Evolutionary conservation across 2,888 invertebrate species (phyloP).

Genomic region (Brachynemurus nebulosus): DNA sequence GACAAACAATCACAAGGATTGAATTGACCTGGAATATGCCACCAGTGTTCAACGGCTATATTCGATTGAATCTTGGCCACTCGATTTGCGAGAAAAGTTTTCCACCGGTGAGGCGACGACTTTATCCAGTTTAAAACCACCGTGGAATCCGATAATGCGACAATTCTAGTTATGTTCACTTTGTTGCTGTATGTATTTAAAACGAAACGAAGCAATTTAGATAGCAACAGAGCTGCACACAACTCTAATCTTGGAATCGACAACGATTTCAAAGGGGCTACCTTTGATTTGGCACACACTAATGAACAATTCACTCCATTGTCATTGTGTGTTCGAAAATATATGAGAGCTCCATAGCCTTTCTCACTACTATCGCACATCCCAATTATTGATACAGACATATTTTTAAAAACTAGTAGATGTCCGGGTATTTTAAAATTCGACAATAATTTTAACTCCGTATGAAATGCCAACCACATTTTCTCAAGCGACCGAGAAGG

Average conservation of each 20-base stretch:
- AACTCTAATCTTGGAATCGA: constrained; percentile 15
- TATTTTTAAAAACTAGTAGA: neutral
- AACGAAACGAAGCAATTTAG: constrained; percentile 6
- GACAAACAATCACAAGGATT: constrained; percentile 12
- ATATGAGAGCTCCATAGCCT: constrained; percentile 13
- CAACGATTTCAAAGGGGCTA: constrained; percentile 13
- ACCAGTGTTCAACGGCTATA: constrained; percentile 6
- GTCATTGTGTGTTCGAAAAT: constrained; percentile 11
- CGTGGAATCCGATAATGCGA: constrained; percentile 14
- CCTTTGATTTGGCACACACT: constrained; percentile 13
- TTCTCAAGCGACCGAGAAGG: constrained; percentile 6
- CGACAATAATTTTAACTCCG: constrained; percentile 7
- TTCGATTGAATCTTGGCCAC: constrained; percentile 11
- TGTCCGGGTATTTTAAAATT: constrained; percentile 9
- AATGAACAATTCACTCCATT: constrained; percentile 3
- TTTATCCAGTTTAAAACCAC: constrained; percentile 13
- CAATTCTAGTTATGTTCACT: constrained; percentile 2
- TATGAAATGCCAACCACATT: constrained; percentile 7
- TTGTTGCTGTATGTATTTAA: neutral
- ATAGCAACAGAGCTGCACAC: constrained; percentile 13
- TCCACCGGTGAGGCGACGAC: constrained; percentile 12
- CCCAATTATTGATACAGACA: constrained; percentile 10
- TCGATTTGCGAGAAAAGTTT: constrained; percentile 15
- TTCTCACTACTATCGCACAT: constrained; percentile 12
- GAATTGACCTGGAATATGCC: constrained; percentile 7